Percentiles rank a stretch among this genome's conserved stretches.
Evolutionary conservation across 2,797 vertebrate species (phyloP).

Genomic region (Necrosyrtes monachus): DNA sequence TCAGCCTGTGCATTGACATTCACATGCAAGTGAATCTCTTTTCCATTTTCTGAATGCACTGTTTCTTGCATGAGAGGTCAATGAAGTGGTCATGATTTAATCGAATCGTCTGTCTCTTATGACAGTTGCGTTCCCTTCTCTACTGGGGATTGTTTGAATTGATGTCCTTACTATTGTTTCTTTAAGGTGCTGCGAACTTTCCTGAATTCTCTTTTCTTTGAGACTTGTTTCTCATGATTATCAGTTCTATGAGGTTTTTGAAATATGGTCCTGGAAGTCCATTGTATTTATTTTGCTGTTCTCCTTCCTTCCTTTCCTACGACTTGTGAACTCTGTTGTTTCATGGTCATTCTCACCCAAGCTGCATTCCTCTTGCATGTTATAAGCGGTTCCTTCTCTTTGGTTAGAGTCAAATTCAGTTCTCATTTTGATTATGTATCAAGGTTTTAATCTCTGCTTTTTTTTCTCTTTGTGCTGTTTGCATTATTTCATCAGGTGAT

Average conservation of each 20-base stretch:
- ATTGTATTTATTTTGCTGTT: constrained; percentile 61
- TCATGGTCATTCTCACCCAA: constrained; percentile 27
- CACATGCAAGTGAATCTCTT: neutral
- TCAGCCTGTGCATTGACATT: neutral
- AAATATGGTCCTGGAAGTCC: constrained; percentile 62
- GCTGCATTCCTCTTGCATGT: constrained; percentile 41
- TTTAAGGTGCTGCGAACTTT: constrained; percentile 26
- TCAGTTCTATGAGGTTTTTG: constrained; percentile 40
- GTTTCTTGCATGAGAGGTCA: neutral
- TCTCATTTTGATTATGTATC: neutral
- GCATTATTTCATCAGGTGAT: neutral
- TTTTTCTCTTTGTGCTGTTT: neutral
- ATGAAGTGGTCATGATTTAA: neutral
- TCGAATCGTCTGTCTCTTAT: neutral
- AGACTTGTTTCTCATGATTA: constrained; percentile 41
- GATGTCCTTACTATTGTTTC: constrained; percentile 38
- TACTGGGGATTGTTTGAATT: constrained; percentile 13
- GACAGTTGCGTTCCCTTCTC: neutral
- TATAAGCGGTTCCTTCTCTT: neutral
- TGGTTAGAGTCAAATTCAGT: neutral
- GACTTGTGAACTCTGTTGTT: constrained; percentile 41
- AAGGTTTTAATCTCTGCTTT: neutral
- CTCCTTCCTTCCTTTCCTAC: constrained; percentile 43
- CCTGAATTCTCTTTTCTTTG: constrained; percentile 29
- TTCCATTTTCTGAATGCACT: neutral